Evolutionary conservation across 2,797 vertebrate species (phyloP), one percentile per base, ranked within the genome.

Genomic region (Acanthopagrus latus): DNA sequence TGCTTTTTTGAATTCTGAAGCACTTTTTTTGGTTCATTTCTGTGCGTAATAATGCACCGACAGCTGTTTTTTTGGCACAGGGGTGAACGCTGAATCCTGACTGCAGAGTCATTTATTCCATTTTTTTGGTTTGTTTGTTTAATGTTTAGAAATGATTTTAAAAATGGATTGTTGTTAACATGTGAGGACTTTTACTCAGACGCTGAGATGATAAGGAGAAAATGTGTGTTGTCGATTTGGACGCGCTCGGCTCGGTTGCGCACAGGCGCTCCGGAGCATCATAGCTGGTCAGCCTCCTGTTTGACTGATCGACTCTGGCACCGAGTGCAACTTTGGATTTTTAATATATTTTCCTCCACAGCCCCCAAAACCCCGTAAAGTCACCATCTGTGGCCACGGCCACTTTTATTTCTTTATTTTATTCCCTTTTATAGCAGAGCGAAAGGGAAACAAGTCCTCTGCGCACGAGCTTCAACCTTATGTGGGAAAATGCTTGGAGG

Each of bases 21-120:
- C 80, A 77, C 71, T 88, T 83, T 88, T 83, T 83, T 80, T 43
- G 8, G 29, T 74, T 55, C 6, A 50, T 18, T 52, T 57, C 25
- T 57, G 83, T 81, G 89, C 82, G 83, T 77, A 89, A 89, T 74
- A 65, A 74, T 29, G 84, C 84, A 54, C 77, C 20, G 64, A 77
- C 76, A 84, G 74, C 65, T 75, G 64, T 1, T 41, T 11, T 11
- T 46, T 60, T 79, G 80, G 87, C 81, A 73, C 64, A 20, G 47
- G 27, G 43, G 20, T 33, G 27, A 43, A 44, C 0, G 64, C 33
- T 17, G 62, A 67, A 21, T 20, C 41, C 27, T 64, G 64, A 16
- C 48, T 33, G 21, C 21, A 25, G 8, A 58, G 29, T 38, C 48
- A 38, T 33, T 33, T 41, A 27, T 55, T 33, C 63, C 21, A 11